These are phyloP conservation scores for Ctenopoma multispine DNA, from an alignment of 2,797 vertebrate species.

Conservation along the genomic window DNA sequence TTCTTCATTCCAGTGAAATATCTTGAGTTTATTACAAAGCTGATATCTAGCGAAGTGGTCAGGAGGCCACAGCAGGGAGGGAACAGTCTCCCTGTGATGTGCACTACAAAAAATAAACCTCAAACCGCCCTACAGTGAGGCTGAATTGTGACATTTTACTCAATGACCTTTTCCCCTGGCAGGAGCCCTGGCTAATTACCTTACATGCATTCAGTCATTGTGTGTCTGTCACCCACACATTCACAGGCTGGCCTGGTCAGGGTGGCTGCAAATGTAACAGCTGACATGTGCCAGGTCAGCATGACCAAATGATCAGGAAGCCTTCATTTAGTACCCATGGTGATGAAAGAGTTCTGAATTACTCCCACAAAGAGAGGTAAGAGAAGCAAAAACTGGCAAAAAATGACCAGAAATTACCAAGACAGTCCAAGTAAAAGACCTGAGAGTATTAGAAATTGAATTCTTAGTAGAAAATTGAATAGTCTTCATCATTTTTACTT, in stretches of 20 bases:
- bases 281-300: constrained; percentile 44
- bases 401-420: neutral
- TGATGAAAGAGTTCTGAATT: constrained; percentile 3
- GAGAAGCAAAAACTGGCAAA: neutral
- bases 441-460: neutral
- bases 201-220: constrained; percentile 67
- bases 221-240: constrained; percentile 58
- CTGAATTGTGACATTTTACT: constrained; percentile 73
- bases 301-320: constrained; percentile 18
- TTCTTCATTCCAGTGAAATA: constrained; percentile 71
- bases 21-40: constrained; percentile 68
- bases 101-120: constrained; percentile 20
- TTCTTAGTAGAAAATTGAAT: neutral
- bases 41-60: constrained; percentile 45
- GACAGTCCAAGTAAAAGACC: neutral
- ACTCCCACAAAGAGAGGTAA: neutral
- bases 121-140: constrained; percentile 23
- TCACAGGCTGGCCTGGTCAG: constrained; percentile 36
- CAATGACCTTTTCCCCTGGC: constrained; percentile 67
- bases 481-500: neutral
- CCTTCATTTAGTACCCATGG: constrained; percentile 15
- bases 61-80: constrained; percentile 39
- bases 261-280: constrained; percentile 33
- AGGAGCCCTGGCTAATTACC: constrained; percentile 67
- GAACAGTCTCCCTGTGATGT: constrained; percentile 12